Evolutionary conservation across 1,140 invertebrate species (phyloP), one percentile per base, ranked within the genome.

Genomic region (Armadillidium nasatum): DNA sequence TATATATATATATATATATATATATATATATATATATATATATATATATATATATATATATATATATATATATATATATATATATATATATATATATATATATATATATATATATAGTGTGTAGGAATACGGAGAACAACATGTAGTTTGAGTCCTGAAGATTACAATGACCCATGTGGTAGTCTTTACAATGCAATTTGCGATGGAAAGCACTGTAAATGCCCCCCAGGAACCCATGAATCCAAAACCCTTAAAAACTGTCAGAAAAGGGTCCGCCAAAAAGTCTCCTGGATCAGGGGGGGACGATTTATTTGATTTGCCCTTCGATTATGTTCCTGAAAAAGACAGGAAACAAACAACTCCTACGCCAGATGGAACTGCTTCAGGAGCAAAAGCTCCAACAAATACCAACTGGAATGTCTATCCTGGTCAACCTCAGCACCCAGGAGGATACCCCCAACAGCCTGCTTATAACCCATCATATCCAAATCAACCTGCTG

Each of bases 151-250:
- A 76, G 77, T 60, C 71, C 73, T 11, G 9, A 76, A 0, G 76
- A 80, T 11, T 9, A 77, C 15, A 80, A 75, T 44, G 76, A 80
- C 23, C 79, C 79, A 15, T 80, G 79, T 54, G 10, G 2, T 10
- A 68, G 72, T 7, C 45, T 80, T 7, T 78, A 80, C 67, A 73
- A 71, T 66, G 79, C 33, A 69, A 76, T 78, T 15, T 80, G 79
- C 60, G 46, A 66, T 10, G 79, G 76, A 4, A 73, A 44, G 7
- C 69, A 77, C 76, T 80, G 79, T 68, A 54, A 11, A 15, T 80
- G 79, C 7, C 79, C 79, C 33, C 7, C 74, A 54, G 79, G 79
- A 10, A 78, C 71, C n/a, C 74, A 74, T 44, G 79, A 80, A 50
- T 75, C 76, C 66, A 76, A 78, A 22, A 71, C 66, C 11, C 60